Evolutionary conservation across 92 coral and sea anemone species (phyloP), one percentile per base, ranked within the genome.

Genomic region (Paragorgia papillata): DNA sequence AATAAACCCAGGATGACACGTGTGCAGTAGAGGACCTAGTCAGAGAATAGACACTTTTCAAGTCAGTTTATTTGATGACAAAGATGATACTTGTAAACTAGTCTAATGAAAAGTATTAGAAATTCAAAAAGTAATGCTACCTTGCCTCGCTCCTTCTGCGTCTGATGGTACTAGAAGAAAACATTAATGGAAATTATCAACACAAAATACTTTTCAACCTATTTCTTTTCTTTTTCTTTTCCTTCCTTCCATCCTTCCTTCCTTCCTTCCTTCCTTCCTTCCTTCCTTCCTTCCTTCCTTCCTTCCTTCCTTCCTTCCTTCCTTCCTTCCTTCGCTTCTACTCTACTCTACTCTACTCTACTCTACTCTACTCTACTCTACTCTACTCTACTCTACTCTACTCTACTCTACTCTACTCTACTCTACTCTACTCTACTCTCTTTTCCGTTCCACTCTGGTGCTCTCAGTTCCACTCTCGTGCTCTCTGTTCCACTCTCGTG

Each of bases 1-100:
- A 25, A 88, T 75, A 74, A 95, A 91, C 53, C 84, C 88, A 13
- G 99, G 99, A 12, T 85, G 63, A 37, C 78, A 71, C 64, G 53
- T 57, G 53, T 40, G 35, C 27, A 71, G 18, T 64, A 71, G 54
- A 15, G 78, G 78, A 27, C 28, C 78, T 71, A 41, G 17, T 37
- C 22, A 20, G 41, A 39, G 14, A 33, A 9, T 3, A 63, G 30
- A 27, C 7, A 59, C 29, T 8, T 4, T 8, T 3, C 35, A 27
- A 37, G 43, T 4, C 6, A 5, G 43, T 37, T 37, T 37, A 12
- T n/a, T n/a, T n/a, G n/a, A n/a, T n/a, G n/a, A n/a, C n/a, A n/a
- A n/a, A n/a, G n/a, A n/a, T n/a, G n/a, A n/a, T n/a, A n/a, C 9
- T 55, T 55, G 22, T 19, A 5, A 55, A 55, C 24, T 22, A 10